Base-by-base conservation (phyloP, 1,140 invertebrate species). In the Cydia pomonella region DNA sequence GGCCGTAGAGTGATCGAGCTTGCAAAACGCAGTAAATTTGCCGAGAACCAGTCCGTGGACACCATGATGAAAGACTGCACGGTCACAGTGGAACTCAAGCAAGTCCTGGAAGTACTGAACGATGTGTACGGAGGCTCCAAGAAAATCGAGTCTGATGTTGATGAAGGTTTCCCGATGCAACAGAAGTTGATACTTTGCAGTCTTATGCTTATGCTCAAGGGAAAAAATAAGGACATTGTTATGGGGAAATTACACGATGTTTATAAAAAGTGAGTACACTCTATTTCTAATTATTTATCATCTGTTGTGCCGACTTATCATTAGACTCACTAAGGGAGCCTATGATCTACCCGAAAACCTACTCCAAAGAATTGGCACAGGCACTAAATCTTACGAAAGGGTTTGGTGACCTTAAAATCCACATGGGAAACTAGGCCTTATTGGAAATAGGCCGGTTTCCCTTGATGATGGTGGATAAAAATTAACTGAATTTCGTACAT, bases 181-280 rank as follows among this genome's bases (percentile, higher is more conserved):
- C 98, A 99, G 86, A 98, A 99, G 87, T 92, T 99, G 21, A 93
- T 98, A 59, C 88, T 99, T 0, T 98, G 97, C 89, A 96, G 96
- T 5, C 88, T 99, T 5, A 94, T 99, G 76, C 91, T 99, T 27
- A 95, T 98, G 84, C 87, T 97, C 7, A 96, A 97, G 79, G 96
- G 96, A 4, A 97, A 96, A 87, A 95, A 95, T 83, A 98, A 98
- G 88, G 97, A 98, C 88, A 94, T 98, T n/a, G 96, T 95, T 1
- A 91, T 99, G 79, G 97, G 97, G 59, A 97, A 96, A 91, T 94
- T 98, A 82, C 94, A 95, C 84, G 95, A 95, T 80, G 94, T 95
- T 53, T 96, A 95, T 85, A 93, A 93, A 78, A 94, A 86, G 93
- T 93, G 82, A 84, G 84, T 81, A 29, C 10, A 4, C n/a, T 18